Evolutionary conservation across 2,888 invertebrate genomes (phyloP).

Genomic region (Lamellibrachia columna): DNA sequence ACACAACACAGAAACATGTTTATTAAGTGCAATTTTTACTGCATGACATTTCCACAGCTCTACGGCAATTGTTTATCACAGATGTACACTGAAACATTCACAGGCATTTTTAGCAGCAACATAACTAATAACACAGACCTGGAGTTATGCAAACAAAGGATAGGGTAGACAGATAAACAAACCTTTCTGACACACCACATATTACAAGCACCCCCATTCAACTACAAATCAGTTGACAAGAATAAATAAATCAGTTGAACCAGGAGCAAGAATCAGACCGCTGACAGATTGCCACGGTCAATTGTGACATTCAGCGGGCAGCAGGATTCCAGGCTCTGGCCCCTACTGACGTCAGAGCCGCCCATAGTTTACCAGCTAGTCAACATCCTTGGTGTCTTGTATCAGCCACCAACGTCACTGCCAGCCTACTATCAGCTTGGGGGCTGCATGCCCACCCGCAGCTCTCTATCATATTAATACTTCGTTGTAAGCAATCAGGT

Average conservation of each 20-base stretch:
- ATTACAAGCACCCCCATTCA: background rate
- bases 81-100: background rate
- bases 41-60: background rate
- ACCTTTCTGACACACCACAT: background rate
- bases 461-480: constrained; percentile 1
- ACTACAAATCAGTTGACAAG: background rate
- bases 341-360: background rate
- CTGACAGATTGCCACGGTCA: background rate
- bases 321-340: background rate
- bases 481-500: background rate
- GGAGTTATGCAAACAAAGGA: background rate
- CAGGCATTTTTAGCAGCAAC: no score
- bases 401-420: background rate
- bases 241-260: background rate
- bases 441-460: background rate
- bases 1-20: no score
- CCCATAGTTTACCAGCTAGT: background rate
- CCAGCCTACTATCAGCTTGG: background rate
- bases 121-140: no score
- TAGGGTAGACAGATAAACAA: background rate
- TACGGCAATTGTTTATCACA: background rate
- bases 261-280: background rate
- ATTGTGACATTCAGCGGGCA: background rate
- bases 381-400: background rate
- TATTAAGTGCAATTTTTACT: background rate